Percentiles rank a stretch among this genome's conserved stretches.
phyloP scores from a whole-genome alignment of 2,113 vertebrate genomes.

The Sprattus sprattus region DNA sequence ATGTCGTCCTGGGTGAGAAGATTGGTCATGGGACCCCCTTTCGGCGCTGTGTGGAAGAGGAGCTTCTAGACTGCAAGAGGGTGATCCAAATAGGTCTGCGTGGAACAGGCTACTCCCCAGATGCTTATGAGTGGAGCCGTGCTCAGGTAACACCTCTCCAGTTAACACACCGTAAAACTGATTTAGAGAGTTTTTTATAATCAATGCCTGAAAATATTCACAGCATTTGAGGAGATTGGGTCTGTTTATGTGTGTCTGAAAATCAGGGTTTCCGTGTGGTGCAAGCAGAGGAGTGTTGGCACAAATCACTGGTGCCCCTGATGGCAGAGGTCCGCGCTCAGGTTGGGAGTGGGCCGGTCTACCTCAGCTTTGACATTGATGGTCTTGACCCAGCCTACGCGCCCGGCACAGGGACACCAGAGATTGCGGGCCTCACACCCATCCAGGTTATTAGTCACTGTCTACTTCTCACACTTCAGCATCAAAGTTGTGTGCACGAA shows the following conservation, averaged over 20 bases:
- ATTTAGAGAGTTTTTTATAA: background rate
- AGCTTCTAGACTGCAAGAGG: conserved; percentile 81
- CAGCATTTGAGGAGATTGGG: background rate
- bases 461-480: background rate
- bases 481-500: background rate
- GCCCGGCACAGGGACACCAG: conserved; percentile 88
- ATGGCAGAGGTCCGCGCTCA: conserved; percentile 86
- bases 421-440: conserved; percentile 89
- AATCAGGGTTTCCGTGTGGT: conserved; percentile 88
- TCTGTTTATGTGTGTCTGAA: background rate
- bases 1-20: conserved; percentile 80
- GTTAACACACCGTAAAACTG: background rate
- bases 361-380: conserved; percentile 93
- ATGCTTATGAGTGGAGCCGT: conserved; percentile 76
- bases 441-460: conserved; percentile 74
- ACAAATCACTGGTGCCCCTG: conserved; percentile 83
- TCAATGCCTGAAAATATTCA: background rate
- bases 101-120: conserved; percentile 72
- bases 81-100: conserved; percentile 92
- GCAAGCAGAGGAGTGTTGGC: conserved; percentile 85
- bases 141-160: conserved; percentile 74
- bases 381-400: conserved; percentile 87
- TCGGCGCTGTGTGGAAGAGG: conserved; percentile 86
- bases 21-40: conserved; percentile 85
- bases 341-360: conserved; percentile 78